Conservation (phyloP, 2,113 vertebrate species). For the Psephotus haematonotus region DNA sequence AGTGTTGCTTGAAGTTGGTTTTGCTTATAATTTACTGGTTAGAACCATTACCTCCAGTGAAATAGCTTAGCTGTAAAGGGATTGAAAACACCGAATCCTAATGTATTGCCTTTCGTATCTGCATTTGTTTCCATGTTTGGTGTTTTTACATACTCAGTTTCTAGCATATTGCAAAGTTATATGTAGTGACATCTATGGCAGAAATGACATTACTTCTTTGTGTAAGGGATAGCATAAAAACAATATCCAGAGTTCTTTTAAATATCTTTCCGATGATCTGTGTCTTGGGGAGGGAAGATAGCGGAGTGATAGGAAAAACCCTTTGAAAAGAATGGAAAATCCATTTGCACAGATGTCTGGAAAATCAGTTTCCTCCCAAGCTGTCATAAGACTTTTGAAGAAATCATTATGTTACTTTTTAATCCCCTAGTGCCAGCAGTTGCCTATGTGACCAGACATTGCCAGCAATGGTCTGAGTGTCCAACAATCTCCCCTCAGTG, state of each 20-base stretch:
- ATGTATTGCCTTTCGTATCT: neutral
- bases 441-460: neutral
- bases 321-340: conserved; percentile 51
- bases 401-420: conserved; percentile 37
- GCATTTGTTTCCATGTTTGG: neutral
- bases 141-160: neutral
- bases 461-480: neutral
- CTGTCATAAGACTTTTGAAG: conserved; percentile 18
- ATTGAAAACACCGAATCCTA: neutral
- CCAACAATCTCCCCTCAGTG: neutral
- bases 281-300: neutral
- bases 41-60: neutral
- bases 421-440: neutral
- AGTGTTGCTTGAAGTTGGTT: neutral
- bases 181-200: neutral
- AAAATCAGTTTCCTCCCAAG: conserved; percentile 43
- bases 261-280: neutral
- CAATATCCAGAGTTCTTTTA: neutral
- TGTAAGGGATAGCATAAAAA: neutral
- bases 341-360: conserved; percentile 39
- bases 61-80: neutral
- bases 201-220: neutral
- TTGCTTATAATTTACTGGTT: neutral
- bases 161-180: neutral
- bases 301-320: neutral